Evolutionary conservation across 2,797 vertebrate species (phyloP).

Genomic region (Poeciliopsis gracilis): DNA sequence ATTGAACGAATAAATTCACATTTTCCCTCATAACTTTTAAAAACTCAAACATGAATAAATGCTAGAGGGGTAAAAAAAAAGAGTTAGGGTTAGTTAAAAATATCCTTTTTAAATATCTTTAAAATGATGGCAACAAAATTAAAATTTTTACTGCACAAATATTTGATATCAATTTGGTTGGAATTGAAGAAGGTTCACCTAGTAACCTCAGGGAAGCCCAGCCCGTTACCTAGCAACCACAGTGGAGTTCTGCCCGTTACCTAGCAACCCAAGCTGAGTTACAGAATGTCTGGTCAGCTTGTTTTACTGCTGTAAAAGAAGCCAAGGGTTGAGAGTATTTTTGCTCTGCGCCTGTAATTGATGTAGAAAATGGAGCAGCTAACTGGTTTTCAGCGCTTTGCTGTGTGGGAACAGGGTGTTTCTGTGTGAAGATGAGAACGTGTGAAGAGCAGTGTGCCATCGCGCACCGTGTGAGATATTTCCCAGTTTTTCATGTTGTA

Average conservation of each 20-base stretch:
- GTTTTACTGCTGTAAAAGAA: slow-evolving; percentile 10
- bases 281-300: too few relatives aligned
- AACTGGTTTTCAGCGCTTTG: slow-evolving; percentile 4
- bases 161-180: too few relatives aligned
- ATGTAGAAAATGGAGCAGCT: slow-evolving; percentile 4
- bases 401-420: slow-evolving; percentile 11
- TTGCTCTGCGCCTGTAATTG: not conserved
- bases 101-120: not conserved
- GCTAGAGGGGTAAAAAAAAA: not conserved
- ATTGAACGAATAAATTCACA: not conserved
- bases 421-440: slow-evolving; percentile 32
- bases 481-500: slow-evolving; percentile 33
- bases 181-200: too few relatives aligned
- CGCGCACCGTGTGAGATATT: slow-evolving; percentile 30
- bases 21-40: not conserved
- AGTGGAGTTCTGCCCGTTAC: too few relatives aligned
- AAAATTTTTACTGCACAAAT: too few relatives aligned
- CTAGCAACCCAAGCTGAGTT: too few relatives aligned
- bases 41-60: not conserved
- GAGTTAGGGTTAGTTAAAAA: not conserved
- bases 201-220: too few relatives aligned
- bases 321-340: not conserved
- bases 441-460: slow-evolving; percentile 16
- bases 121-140: too few relatives aligned
- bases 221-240: too few relatives aligned